These are phyloP conservation scores for Cloeon dipterum DNA, from an alignment of 2,888 invertebrate genomes.

Conservation along the genomic window DNA sequence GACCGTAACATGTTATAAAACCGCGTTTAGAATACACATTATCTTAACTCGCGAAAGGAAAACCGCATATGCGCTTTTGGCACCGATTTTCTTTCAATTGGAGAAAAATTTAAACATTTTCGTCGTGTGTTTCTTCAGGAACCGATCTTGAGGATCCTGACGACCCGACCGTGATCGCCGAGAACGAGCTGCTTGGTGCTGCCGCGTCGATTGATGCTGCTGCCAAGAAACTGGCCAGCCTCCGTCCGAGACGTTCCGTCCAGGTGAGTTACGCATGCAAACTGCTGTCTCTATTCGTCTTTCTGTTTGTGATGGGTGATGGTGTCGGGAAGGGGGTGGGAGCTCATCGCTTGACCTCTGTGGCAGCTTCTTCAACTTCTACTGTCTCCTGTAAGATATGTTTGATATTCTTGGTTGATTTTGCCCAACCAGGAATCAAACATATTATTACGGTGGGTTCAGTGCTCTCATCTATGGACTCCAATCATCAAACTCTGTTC, in stretches of 20 bases:
- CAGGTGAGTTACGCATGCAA: conserved; percentile 32
- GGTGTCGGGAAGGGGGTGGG: too few relatives aligned
- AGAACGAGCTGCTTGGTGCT: conserved; percentile 88
- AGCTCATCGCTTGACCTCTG: too few relatives aligned
- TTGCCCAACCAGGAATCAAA: conserved; percentile 94
- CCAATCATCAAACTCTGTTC: not conserved
- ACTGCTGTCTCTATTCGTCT: conserved; percentile 1
- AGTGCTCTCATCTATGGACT: not conserved
- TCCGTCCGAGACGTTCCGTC: conserved; percentile 63
- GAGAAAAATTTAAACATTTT: too few relatives aligned
- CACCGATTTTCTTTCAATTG: too few relatives aligned
- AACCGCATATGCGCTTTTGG: too few relatives aligned
- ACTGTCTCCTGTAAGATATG: conserved; percentile 71
- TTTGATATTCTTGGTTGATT: conserved; percentile 99
- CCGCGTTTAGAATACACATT: too few relatives aligned
- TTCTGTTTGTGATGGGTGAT: too few relatives aligned
- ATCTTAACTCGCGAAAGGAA: too few relatives aligned
- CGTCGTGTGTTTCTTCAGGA: conserved; percentile 27
- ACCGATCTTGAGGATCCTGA: conserved; percentile 91
- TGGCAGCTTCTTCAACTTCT: not conserved
- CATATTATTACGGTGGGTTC: conserved; percentile 92
- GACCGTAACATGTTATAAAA: too few relatives aligned
- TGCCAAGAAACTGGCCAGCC: conserved; percentile 77
- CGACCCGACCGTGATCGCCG: conserved; percentile 93
- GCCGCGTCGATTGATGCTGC: conserved; percentile 97